Evolutionary conservation across 2,888 invertebrate species (phyloP).

Genomic region (Mallateleia sp.): DNA sequence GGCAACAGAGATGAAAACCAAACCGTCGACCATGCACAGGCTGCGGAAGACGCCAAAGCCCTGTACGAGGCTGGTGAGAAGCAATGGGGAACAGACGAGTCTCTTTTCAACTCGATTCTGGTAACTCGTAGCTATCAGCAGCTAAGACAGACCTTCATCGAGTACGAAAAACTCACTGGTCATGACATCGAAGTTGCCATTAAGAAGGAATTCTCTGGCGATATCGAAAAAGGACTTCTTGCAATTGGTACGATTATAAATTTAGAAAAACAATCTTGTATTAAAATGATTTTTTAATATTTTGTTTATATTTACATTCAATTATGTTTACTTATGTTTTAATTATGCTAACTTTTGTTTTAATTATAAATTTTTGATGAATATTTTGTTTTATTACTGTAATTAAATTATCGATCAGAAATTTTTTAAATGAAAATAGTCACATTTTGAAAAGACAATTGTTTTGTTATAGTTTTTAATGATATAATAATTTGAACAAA

Average conservation of each 20-base stretch:
- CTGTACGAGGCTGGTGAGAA: slow-evolving; percentile 92
- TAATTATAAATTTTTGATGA: no score
- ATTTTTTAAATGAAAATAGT: no score
- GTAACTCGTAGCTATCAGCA: slow-evolving; percentile 92
- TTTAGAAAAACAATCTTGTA: no score
- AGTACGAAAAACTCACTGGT: slow-evolving; percentile 95
- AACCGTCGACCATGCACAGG: slow-evolving; percentile 95
- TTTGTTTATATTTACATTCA: no score
- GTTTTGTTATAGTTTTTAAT: no score
- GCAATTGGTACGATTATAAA: slow-evolving; percentile 96
- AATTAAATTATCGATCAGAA: no score
- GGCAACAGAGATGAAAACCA: slow-evolving; percentile 97
- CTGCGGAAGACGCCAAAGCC: slow-evolving; percentile 95
- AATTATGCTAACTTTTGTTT: no score
- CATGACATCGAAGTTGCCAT: slow-evolving; percentile 96
- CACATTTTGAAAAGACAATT: slow-evolving; percentile 3
- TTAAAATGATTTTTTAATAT: no score
- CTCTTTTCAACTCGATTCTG: slow-evolving; percentile 96
- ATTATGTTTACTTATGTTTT: no score
- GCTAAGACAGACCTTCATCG: slow-evolving; percentile 95
- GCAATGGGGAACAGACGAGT: slow-evolving; percentile 95
- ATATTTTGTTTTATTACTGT: no score
- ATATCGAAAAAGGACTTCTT: slow-evolving; percentile 95
- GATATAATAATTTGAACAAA: no score
- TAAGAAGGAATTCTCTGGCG: slow-evolving; percentile 97